phyloP scores from a whole-genome alignment of 2,888 invertebrate genomes.

The Beris chalybata region DNA sequence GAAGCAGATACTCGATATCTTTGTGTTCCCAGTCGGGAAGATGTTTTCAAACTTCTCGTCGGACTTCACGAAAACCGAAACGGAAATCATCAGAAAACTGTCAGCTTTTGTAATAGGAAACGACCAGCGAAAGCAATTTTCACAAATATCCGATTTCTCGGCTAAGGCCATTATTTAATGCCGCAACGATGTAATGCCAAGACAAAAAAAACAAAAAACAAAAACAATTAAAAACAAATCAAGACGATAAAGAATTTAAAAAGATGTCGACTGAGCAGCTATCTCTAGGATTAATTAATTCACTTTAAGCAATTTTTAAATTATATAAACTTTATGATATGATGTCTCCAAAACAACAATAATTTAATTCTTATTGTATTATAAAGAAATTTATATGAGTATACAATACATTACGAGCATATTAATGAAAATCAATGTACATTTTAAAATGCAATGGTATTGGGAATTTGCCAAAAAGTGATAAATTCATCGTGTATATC shows the following conservation, averaged over 20 bases:
- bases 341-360: too few relatives aligned
- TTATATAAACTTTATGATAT: too few relatives aligned
- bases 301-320: constrained; percentile 22
- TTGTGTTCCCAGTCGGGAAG: constrained; percentile 65
- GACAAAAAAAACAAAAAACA: neutral
- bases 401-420: too few relatives aligned
- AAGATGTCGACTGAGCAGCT: constrained; percentile 17
- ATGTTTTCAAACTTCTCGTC: constrained; percentile 63
- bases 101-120: constrained; percentile 66
- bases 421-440: too few relatives aligned
- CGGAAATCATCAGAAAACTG: constrained; percentile 60
- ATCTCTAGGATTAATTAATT: constrained; percentile 16
- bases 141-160: constrained; percentile 66
- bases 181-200: neutral
- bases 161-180: constrained; percentile 49
- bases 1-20: constrained; percentile 63
- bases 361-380: too few relatives aligned
- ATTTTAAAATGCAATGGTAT: too few relatives aligned
- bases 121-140: constrained; percentile 64
- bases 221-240: neutral
- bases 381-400: too few relatives aligned
- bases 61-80: constrained; percentile 65
- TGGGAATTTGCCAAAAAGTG: too few relatives aligned
- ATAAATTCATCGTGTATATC: too few relatives aligned
- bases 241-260: constrained; percentile 14